phyloP scores from a whole-genome alignment of 2,888 invertebrate genomes.

The Ischnura elegans region DNA sequence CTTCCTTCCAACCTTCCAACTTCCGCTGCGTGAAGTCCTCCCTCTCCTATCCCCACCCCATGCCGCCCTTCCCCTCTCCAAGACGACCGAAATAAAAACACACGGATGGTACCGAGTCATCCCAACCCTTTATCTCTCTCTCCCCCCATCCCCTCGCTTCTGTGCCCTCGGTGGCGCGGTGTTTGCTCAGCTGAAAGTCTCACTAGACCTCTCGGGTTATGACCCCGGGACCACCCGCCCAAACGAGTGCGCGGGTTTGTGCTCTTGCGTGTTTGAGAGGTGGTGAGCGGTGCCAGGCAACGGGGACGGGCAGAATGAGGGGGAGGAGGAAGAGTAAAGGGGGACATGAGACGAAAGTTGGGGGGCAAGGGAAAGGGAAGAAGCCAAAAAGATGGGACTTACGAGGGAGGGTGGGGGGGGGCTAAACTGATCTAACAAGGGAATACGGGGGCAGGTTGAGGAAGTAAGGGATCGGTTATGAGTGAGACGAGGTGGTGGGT shows the following conservation, averaged over 20 bases:
- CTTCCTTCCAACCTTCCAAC: not conserved
- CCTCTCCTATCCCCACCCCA: no score
- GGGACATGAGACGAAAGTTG: not conserved
- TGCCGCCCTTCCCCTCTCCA: not conserved
- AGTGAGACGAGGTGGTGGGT: not conserved
- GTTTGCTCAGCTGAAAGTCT: constrained; percentile 23
- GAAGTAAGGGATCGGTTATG: not conserved
- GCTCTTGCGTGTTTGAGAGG: not conserved
- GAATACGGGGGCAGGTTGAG: not conserved
- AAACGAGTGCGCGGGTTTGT: not conserved
- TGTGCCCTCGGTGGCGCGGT: not conserved
- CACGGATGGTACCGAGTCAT: not conserved
- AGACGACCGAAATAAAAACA: no score
- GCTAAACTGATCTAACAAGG: constrained; percentile 4
- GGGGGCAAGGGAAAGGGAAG: not conserved
- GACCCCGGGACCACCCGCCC: constrained; percentile 10
- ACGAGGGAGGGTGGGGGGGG: no score
- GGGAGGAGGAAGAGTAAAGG: not conserved
- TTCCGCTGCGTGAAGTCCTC: not conserved
- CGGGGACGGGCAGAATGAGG: not conserved
- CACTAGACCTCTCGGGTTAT: constrained; percentile 9
- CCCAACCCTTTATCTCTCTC: no score
- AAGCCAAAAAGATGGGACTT: no score
- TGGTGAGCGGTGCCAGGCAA: constrained; percentile 32
- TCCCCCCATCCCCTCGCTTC: not conserved